These are phyloP conservation scores for Elaeidobius kamerunicus DNA, from an alignment of 2,888 invertebrate genomes.

Conservation along the genomic window DNA sequence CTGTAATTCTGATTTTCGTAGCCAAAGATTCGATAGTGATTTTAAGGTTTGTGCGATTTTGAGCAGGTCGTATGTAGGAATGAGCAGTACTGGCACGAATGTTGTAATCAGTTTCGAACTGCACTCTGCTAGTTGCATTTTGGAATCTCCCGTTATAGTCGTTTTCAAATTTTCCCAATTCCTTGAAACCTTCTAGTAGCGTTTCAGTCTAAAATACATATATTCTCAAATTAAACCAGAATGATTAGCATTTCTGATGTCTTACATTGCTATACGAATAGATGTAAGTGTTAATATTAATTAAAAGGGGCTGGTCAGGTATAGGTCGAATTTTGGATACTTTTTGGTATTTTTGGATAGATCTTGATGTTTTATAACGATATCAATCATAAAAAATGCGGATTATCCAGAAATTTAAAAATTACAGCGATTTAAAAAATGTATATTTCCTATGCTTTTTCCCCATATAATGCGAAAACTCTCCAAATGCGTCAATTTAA, in stretches of 20 bases:
- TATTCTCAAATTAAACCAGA: no score
- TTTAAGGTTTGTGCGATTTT: conserved; percentile 39
- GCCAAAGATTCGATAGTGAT: conserved; percentile 54
- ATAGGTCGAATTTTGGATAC: no score
- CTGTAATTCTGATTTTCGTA: conserved; percentile 23
- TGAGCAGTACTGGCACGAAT: conserved; percentile 11
- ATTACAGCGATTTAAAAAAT: no score
- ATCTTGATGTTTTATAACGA: no score
- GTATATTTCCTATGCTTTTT: no score
- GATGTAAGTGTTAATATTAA: not conserved
- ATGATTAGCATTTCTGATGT: no score
- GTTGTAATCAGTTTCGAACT: conserved; percentile 20
- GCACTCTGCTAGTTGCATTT: conserved; percentile 22
- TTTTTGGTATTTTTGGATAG: no score
- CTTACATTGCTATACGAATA: no score
- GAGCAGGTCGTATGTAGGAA: conserved; percentile 18
- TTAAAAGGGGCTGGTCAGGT: not conserved
- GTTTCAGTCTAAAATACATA: not conserved
- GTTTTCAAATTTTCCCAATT: conserved; percentile 8
- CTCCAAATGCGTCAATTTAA: no score
- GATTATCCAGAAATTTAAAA: no score
- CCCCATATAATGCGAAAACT: no score
- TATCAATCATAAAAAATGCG: no score
- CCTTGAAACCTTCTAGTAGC: conserved; percentile 52
- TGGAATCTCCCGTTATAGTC: conserved; percentile 20